phyloP scores from a whole-genome alignment of 2,113 vertebrate genomes.

The Pseudorhombus dupliciocellatus region DNA sequence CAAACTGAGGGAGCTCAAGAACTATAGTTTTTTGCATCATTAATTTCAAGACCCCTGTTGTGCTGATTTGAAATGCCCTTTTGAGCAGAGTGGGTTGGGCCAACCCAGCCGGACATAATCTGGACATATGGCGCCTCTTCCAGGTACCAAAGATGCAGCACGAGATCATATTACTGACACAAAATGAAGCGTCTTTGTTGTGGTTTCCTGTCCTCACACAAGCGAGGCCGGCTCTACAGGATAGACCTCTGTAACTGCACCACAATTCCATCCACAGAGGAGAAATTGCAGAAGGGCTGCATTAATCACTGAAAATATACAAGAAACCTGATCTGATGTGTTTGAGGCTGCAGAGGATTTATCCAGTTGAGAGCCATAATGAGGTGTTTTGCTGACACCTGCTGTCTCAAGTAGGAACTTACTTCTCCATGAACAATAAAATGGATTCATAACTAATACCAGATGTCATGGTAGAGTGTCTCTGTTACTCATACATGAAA shows the following conservation, averaged over 20 bases:
- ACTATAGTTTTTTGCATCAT: neutral
- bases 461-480: neutral
- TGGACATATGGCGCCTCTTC: neutral
- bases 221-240: neutral
- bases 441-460: neutral
- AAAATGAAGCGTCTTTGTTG: constrained; percentile 2
- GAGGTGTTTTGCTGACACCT: constrained; percentile 72
- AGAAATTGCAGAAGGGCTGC: neutral
- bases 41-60: neutral
- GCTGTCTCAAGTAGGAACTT: constrained; percentile 48
- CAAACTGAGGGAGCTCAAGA: neutral
- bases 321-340: neutral
- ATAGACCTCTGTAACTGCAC: neutral
- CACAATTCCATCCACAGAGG: neutral
- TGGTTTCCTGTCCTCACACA: neutral
- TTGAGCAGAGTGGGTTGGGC: neutral
- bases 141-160: neutral
- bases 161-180: constrained; percentile 1
- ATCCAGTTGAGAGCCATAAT: neutral
- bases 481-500: neutral
- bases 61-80: neutral
- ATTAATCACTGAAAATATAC: constrained; percentile 10
- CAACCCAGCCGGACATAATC: neutral
- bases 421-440: neutral
- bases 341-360: constrained; percentile 19